Evolutionary conservation across 2,888 invertebrate species (phyloP), one percentile per base, ranked within the genome.

Genomic region (Platypus cylindrus): DNA sequence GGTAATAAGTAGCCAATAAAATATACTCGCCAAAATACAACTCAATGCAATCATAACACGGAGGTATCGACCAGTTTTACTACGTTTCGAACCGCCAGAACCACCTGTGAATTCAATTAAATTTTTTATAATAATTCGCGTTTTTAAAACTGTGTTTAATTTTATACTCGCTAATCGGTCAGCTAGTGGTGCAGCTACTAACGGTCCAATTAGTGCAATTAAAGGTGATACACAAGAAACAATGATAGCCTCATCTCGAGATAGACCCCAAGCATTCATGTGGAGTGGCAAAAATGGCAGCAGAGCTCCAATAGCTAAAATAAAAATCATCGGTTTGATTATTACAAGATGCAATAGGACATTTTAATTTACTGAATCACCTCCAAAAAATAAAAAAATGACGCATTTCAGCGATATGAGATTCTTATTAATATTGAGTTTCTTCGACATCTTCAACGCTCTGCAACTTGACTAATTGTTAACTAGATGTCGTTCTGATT

Each of bases 271-370:
- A 39, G 70, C 65, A 43, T 70, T 63, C 78, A 84, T 81, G 62
- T 83, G 85, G 38, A 80, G 66, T 12, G 83, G 76, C 42, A 90
- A 74, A 61, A 84, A 81, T 5, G 89, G 81, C 51, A 82, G 75
- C 43, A 90, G 69, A 49, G 82, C 79, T 45, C 86, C 84, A 51
- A 89, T 65, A 47, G 81, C 89, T 89, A 61, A 31, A 55, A 55
- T 25, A 29, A 40, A 16, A n/a, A 29, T 8, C 14, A 16, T 13
- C 20, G 18, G 30, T 9, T 18, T 18, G 5, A 30, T 32, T 30
- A 17, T 17, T 26, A 5, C 11, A 26, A 26, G 11, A 26, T 26
- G 22, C 8, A 20, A 5, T 20, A 8, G 5, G n/a, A n/a, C n/a
- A n/a, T n/a, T n/a, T n/a, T n/a, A n/a, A 16, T 3, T 11, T 34